Conservation (phyloP, 2,797 vertebrate species). For the Malurus splendens region DNA sequence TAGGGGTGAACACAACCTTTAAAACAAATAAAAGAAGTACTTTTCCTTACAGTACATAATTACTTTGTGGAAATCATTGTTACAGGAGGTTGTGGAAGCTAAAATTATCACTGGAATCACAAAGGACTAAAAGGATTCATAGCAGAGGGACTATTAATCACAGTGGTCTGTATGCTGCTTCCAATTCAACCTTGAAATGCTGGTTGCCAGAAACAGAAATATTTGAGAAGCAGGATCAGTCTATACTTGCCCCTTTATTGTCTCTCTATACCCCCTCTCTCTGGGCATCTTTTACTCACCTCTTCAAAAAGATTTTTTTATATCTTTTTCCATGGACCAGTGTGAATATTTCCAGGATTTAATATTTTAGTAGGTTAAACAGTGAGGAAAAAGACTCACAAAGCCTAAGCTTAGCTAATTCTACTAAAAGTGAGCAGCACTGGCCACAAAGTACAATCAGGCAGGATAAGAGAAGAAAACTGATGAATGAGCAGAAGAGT, state of each 20-base stretch:
- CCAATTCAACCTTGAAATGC: not conserved
- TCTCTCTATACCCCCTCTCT: not conserved
- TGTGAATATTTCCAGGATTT: not conserved
- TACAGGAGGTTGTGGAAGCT: conserved; percentile 10
- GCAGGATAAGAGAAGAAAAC: not conserved
- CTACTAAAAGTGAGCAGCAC: not conserved
- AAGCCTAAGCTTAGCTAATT: not conserved
- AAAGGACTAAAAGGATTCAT: conserved; percentile 4
- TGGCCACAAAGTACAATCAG: not conserved
- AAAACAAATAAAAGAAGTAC: not conserved
- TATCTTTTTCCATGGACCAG: not conserved
- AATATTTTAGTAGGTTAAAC: not conserved
- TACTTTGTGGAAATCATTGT: not conserved
- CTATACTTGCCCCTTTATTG: not conserved
- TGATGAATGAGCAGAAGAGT: not conserved
- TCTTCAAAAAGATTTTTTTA: not conserved
- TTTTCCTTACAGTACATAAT: not conserved
- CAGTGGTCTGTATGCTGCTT: not conserved
- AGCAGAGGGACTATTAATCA: conserved; percentile 13
- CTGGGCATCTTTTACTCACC: not conserved
- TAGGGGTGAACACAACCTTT: not conserved
- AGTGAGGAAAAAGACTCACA: not conserved
- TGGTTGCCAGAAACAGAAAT: not conserved
- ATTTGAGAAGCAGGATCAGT: not conserved
- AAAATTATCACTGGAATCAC: conserved; percentile 38